phyloP scores from a whole-genome alignment of 92 coral and sea anemone genomes.

The Zoanthus gigantus region DNA sequence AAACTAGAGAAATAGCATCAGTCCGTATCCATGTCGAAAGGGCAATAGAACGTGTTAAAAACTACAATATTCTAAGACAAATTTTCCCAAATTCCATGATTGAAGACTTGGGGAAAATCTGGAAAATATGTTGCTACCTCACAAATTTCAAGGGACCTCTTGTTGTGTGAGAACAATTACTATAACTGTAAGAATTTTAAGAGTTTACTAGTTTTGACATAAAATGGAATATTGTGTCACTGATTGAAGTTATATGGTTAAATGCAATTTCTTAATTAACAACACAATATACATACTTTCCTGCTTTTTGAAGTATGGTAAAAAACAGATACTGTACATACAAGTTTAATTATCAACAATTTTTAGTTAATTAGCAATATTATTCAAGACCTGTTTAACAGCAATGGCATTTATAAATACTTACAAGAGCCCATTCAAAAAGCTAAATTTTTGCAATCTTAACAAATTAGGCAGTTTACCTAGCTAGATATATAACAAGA shows the following conservation, averaged over 20 bases:
- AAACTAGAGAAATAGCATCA: constrained; percentile 66
- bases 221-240: constrained; percentile 3
- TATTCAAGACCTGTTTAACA: not conserved
- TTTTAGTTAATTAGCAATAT: not conserved
- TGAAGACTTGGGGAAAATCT: constrained; percentile 69
- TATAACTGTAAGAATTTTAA: not conserved
- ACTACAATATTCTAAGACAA: constrained; percentile 62
- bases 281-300: not conserved
- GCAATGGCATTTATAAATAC: not conserved
- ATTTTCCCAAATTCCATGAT: constrained; percentile 68
- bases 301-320: not conserved
- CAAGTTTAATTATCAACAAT: not conserved
- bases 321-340: not conserved
- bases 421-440: not conserved
- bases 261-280: not conserved
- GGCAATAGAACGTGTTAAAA: constrained; percentile 68
- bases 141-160: constrained; percentile 66
- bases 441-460: not conserved
- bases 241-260: not conserved
- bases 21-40: constrained; percentile 74
- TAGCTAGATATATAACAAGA: not conserved
- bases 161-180: not conserved
- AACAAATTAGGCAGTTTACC: not conserved
- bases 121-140: constrained; percentile 25
- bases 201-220: not conserved